Conservation (phyloP, 2,113 vertebrate genomes). For the Chloebia gouldiae region DNA sequence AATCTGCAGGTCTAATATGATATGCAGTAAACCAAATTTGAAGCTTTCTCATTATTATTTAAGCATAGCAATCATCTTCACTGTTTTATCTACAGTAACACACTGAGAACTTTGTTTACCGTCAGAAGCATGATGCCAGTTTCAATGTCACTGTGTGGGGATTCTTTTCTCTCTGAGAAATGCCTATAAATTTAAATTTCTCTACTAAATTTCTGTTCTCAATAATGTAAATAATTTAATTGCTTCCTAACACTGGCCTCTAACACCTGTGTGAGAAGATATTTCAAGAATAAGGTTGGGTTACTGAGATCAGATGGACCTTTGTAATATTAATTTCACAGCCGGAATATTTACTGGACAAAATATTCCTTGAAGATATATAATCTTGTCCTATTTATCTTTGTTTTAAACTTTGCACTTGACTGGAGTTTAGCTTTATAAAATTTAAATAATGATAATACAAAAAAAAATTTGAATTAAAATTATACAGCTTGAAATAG, state of each 20-base stretch:
- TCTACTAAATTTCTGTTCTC: not conserved
- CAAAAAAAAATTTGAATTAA: too few species aligned
- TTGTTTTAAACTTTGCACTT: not conserved
- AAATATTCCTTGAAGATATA: not conserved
- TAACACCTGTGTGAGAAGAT: not conserved
- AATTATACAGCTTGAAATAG: not conserved
- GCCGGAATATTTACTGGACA: not conserved
- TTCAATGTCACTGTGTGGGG: not conserved
- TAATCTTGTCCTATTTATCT: not conserved
- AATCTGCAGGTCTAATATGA: not conserved
- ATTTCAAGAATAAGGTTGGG: not conserved
- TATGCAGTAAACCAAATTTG: not conserved
- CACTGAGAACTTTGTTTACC: not conserved
- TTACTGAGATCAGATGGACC: not conserved
- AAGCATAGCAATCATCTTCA: not conserved
- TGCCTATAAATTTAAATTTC: not conserved
- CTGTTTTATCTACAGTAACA: not conserved
- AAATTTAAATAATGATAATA: not conserved
- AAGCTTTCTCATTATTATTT: not conserved
- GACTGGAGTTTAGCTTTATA: not conserved
- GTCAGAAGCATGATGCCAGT: not conserved
- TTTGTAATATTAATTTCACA: not conserved
- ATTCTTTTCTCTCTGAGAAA: not conserved
- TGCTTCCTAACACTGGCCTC: fast-evolving
- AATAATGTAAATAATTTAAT: not conserved